Percentiles rank a stretch among this genome's conserved stretches.
phyloP scores from a whole-genome alignment of 2,113 vertebrate genomes.

The Notarius quadriscutis region DNA sequence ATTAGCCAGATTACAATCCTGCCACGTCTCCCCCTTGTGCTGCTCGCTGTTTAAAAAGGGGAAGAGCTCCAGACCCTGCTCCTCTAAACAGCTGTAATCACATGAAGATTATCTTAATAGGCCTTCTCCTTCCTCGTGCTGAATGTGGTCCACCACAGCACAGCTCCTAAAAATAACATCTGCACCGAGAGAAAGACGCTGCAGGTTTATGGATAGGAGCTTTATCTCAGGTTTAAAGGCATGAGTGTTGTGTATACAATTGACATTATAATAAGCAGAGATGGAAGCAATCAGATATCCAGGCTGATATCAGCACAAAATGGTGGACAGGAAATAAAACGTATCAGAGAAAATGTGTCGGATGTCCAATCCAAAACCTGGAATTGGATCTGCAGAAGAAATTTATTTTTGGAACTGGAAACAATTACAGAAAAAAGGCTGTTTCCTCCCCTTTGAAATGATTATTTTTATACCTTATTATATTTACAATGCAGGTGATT shows the following conservation, averaged over 20 bases:
- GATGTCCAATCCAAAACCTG: not conserved
- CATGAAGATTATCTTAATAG: constrained; percentile 52
- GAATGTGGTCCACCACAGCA: constrained; percentile 34
- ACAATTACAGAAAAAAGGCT: not conserved
- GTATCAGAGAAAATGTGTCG: not conserved
- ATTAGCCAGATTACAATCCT: constrained; percentile 54
- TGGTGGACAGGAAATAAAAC: not conserved
- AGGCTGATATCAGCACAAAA: not conserved
- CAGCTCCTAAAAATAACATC: constrained; percentile 17
- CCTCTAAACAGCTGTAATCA: constrained; percentile 52
- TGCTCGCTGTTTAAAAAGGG: constrained; percentile 41
- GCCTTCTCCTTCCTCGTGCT: constrained; percentile 35
- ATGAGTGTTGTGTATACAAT: not conserved
- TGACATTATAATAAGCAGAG: not conserved
- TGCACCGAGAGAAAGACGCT: constrained; percentile 27
- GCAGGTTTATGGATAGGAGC: not conserved
- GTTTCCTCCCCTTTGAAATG: not conserved
- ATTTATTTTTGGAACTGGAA: not conserved
- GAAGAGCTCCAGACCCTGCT: constrained; percentile 45
- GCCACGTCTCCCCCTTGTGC: constrained; percentile 40
- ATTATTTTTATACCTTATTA: not conserved
- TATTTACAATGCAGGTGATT: not conserved
- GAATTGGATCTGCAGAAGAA: not conserved
- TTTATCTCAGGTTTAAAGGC: not conserved
- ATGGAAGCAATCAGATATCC: not conserved